Conservation (phyloP, 2,113 vertebrate species). For the Engraulis encrasicolus region DNA sequence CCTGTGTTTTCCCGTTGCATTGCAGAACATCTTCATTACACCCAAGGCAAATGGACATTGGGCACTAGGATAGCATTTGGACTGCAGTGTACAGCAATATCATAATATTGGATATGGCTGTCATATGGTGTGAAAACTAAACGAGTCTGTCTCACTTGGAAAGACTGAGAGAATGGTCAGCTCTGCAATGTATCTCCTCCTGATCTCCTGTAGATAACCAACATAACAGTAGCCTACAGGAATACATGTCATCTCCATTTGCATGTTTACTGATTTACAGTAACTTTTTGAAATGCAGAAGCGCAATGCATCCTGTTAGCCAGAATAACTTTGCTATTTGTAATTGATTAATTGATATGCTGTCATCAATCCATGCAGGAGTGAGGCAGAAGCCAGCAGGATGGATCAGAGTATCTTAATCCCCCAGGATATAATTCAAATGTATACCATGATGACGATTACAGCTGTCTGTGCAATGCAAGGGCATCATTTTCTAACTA, state of each 20-base stretch:
- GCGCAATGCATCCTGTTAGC: no score
- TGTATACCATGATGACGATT: no score
- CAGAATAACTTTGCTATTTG: no score
- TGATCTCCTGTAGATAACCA: no score
- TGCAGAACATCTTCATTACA: background rate
- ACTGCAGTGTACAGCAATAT: no score
- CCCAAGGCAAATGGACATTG: no score
- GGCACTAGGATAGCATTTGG: background rate
- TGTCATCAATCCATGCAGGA: background rate
- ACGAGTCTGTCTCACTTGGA: background rate
- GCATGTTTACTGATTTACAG: no score
- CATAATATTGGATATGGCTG: background rate
- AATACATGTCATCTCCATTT: no score
- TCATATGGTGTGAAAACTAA: background rate
- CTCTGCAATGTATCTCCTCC: background rate
- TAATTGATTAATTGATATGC: background rate
- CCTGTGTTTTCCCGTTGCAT: background rate
- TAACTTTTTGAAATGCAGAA: no score
- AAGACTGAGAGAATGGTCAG: background rate
- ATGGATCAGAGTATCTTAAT: background rate
- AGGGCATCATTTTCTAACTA: background rate
- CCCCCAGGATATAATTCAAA: background rate
- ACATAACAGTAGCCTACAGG: no score
- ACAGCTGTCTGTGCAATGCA: no score
- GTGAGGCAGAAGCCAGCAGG: background rate